Conservation (phyloP, 2,888 invertebrate genomes). For the Theodoxus fluviatilis region DNA sequence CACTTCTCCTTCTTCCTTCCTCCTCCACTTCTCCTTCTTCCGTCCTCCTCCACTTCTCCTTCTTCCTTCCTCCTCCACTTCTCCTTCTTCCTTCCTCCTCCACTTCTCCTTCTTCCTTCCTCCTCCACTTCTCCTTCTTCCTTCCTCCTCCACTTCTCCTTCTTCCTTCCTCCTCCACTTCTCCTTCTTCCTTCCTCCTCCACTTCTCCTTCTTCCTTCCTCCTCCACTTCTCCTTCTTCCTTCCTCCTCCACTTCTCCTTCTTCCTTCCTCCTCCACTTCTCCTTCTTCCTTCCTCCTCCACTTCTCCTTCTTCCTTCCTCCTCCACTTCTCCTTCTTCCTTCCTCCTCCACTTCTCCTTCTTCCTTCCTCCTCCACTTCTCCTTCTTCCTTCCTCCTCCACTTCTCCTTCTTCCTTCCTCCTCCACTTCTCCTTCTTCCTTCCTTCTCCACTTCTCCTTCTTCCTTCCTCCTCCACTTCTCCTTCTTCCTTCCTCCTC, state of each 20-base stretch:
- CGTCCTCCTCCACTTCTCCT: not conserved
- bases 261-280: not conserved
- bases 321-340: not conserved
- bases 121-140: not conserved
- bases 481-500: not conserved
- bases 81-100: not conserved
- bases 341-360: not conserved
- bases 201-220: not conserved
- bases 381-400: not conserved
- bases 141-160: conserved; percentile 17
- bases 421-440: not conserved
- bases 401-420: not conserved
- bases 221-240: conserved; percentile 8
- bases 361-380: not conserved
- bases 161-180: not conserved
- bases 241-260: conserved; percentile 17
- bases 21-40: not conserved
- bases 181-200: not conserved
- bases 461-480: not conserved
- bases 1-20: conserved; percentile 10
- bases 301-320: not conserved
- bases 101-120: too few relatives aligned
- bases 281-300: not conserved
- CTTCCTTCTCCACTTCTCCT: not conserved
- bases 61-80: not conserved